Evolutionary conservation across 2,888 invertebrate species (phyloP), one percentile per base, ranked within the genome.

Genomic region (Panopea generosa): DNA sequence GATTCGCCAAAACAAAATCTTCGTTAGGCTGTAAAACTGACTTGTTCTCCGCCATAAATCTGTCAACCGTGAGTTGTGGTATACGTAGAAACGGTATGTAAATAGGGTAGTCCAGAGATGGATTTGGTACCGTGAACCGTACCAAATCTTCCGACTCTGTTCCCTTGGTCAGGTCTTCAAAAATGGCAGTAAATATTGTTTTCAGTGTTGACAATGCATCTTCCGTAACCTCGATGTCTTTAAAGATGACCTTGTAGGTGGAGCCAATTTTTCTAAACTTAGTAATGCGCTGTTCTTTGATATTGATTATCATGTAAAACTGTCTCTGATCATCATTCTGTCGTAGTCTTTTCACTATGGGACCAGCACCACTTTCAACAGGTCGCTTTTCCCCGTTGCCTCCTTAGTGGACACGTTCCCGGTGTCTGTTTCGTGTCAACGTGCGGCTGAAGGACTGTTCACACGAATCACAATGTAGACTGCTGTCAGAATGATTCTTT

Each of bases 71-170:
- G 11, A 62, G 43, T 18, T 56, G 27, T 6, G 52, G 24, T 2
- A 63, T 38, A 22, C n/a, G 45, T 6, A 63, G 2, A 27, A 71
- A 71, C 1, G 63, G 59, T 6, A 69, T 38, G 1, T 59, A 53
- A n/a, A 74, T 69, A 18, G 59, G 74, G 24, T 68, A 74, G 27
- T 74, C 74, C 22, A 74, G n/a, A 1, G 61, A 61, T 2, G 68
- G 74, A 33, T 29, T 68, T 33, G 68, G 74, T 14, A 62, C 62
- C 1, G 57, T 62, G 16, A 74, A 14, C 24, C 74, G n/a, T 2
- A 74, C 56, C 16, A 62, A 56, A 29, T 74, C 68, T 2, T 57
- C 27, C 2, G 67, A 27, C 53, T 74, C 63, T 11, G 68, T 14
- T 18, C 53, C 53, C 56, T 47, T 57, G 11, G 65, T 75, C 20